Base-by-base conservation (phyloP, 2,888 invertebrate genomes). In the Acleris laterana region DNA sequence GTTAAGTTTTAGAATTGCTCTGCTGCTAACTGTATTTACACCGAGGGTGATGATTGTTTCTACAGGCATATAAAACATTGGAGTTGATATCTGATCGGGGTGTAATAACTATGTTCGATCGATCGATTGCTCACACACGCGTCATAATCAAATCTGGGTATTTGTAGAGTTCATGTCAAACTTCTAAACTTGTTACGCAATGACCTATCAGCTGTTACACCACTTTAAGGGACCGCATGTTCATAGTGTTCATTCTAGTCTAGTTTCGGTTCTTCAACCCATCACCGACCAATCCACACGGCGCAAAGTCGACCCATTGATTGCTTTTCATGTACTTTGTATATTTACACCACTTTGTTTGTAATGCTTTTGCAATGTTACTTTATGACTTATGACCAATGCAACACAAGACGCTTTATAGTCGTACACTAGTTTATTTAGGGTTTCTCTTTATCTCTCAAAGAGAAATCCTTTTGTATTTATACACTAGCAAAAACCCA, bases 231-330 rank as follows among this genome's bases (percentile, higher is more conserved):
- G 59, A 42, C 19, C 42, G 62, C 64, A 66, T 70, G 68, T 62
- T 53, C 7, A 42, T 55, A 42, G 46, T 46, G 46, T 5, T 17
- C 50, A 55, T 66, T 28, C 52, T 63, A 68, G 53, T 62, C 58
- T 63, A 60, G 64, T 68, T 50, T 59, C 65, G 61, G 70, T 70
- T 72, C 69, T 71, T 42, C 55, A 55, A 73, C 74, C 74, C 73
- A 59, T 70, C 74, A 72, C 63, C 70, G 78, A 87, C 86, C 80
- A 71, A 73, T 79, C 82, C 81, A 76, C 83, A 82, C 87, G 89
- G 79, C 89, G 82, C 82, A 75, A 91, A 91, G 92, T 91, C 91
- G 80, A 91, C 92, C 92, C 92, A 91, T 91, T 90, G 90, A 87
- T 85, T 79, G 70, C 76, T 84, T 79, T 75, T 75, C 70, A 73